Conservation (phyloP, 2,113 vertebrate genomes). For the Burhinus bistriatus region DNA sequence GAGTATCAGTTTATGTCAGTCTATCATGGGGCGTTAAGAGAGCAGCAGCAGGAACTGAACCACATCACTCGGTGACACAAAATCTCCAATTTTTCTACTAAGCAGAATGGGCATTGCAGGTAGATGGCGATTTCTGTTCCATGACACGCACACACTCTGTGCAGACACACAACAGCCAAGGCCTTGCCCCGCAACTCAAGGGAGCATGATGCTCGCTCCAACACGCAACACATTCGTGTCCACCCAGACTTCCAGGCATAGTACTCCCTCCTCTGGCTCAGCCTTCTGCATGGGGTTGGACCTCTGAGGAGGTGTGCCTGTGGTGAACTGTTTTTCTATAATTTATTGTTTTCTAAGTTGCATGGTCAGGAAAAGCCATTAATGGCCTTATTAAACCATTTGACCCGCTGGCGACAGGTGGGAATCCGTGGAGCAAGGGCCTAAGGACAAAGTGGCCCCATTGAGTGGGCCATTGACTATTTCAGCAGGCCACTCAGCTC, state of each 20-base stretch:
- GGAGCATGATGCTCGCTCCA: neutral
- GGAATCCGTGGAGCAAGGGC: neutral
- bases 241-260: neutral
- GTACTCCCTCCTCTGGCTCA: neutral
- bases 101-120: neutral
- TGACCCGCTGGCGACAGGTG: fast-evolving
- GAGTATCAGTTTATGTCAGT: neutral
- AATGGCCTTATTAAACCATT: neutral
- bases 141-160: fast-evolving
- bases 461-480: neutral
- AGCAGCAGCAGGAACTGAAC: neutral
- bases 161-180: neutral
- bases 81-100: neutral
- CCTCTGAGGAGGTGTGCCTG: neutral
- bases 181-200: neutral
- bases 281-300: neutral
- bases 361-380: neutral
- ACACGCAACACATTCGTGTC: fast-evolving
- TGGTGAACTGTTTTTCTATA: neutral
- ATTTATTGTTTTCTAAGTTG: neutral
- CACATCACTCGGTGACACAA: neutral
- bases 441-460: neutral
- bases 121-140: neutral
- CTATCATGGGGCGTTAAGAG: neutral
- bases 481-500: neutral